These are phyloP conservation scores for Microchirus variegatus DNA, from an alignment of 2,797 vertebrate genomes.

Conservation along the genomic window DNA sequence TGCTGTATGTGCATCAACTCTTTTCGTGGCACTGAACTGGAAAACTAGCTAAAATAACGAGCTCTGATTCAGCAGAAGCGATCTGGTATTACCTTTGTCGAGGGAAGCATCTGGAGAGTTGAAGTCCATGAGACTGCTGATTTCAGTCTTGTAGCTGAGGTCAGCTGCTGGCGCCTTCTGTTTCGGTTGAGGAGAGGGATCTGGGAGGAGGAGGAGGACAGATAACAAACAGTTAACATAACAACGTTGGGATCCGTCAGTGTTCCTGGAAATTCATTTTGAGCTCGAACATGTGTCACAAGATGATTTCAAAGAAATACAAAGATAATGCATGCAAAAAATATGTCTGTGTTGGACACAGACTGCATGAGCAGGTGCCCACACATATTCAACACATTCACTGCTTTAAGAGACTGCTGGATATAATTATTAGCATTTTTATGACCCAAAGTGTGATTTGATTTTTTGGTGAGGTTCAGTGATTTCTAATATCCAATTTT, in stretches of 20 bases:
- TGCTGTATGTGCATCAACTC: neutral
- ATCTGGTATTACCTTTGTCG: constrained; percentile 75
- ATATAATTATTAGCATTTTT: constrained; percentile 67
- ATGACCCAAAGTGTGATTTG: constrained; percentile 54
- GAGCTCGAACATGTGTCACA: no score
- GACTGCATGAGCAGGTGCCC: constrained; percentile 6
- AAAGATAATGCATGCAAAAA: neutral
- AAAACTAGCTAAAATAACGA: neutral
- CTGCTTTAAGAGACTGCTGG: constrained; percentile 35
- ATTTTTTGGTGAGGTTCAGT: constrained; percentile 60
- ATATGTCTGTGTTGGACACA: neutral
- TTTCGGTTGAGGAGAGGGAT: constrained; percentile 69
- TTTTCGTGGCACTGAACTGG: neutral
- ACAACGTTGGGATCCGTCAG: neutral
- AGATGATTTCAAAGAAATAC: neutral
- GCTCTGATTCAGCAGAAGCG: neutral
- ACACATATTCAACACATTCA: constrained; percentile 20
- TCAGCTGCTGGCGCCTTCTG: constrained; percentile 73
- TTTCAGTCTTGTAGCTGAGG: constrained; percentile 79
- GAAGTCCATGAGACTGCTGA: constrained; percentile 83
- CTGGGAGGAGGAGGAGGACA: constrained; percentile 52
- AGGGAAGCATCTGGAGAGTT: constrained; percentile 78
- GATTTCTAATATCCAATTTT: constrained; percentile 49
- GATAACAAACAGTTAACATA: constrained; percentile 14
- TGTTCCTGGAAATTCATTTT: no score